Evolutionary conservation across 2,113 vertebrate species (phyloP).

Genomic region (Antechinus flavipes): DNA sequence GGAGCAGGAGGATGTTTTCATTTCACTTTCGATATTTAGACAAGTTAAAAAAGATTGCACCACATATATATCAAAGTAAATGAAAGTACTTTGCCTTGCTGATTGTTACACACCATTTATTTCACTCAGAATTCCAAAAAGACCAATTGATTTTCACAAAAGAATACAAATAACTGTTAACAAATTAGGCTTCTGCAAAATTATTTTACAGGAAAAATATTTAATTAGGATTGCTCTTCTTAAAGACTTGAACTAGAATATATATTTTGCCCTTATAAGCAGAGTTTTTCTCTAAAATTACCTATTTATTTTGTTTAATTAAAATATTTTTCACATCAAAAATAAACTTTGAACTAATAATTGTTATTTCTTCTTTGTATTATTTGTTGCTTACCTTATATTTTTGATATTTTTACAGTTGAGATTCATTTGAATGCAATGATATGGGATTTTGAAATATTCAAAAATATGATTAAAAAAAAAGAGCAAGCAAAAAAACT

Average conservation of each 20-base stretch:
- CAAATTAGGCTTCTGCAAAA: conserved; percentile 9
- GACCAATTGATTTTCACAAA: conserved; percentile 9
- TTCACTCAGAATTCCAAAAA: not conserved
- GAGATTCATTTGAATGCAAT: conserved; percentile 31
- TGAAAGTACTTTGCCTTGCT: not conserved
- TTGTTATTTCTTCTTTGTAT: not conserved
- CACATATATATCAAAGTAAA: not conserved
- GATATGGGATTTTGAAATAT: conserved; percentile 27
- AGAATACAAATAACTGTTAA: conserved; percentile 20
- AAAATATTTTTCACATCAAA: conserved; percentile 1
- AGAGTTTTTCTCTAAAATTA: not conserved
- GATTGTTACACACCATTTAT: not conserved
- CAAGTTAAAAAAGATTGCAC: not conserved
- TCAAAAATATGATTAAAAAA: not conserved
- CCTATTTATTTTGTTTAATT: not conserved
- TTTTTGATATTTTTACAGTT: not conserved
- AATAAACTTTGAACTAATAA: not conserved
- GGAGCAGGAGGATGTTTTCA: conserved; percentile 15
- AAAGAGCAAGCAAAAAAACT: conserved; percentile 3
- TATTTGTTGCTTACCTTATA: not conserved
- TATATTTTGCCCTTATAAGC: not conserved
- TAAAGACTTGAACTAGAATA: not conserved
- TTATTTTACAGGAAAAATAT: not conserved
- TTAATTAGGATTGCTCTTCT: not conserved
- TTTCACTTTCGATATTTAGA: conserved; percentile 15